Percentiles rank a stretch among this genome's conserved stretches.
Conservation (phyloP, 2,113 vertebrate genomes). For the Bubo blakistoni region DNA sequence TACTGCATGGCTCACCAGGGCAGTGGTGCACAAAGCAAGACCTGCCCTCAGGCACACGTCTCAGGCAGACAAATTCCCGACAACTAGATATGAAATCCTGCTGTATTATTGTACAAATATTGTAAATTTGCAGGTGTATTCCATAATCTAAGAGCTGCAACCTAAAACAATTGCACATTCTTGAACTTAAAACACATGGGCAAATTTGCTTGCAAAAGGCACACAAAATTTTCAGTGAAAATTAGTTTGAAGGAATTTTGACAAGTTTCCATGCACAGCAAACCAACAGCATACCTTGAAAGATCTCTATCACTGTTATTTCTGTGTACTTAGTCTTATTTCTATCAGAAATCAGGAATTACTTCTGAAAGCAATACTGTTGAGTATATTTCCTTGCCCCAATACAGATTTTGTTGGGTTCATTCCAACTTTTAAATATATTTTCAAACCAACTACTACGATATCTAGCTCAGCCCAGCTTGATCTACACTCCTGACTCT, state of each 20-base stretch:
- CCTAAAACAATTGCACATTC: background rate
- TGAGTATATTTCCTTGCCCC: background rate
- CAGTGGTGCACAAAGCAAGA: background rate
- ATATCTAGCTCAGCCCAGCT: background rate
- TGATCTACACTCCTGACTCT: background rate
- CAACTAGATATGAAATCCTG: background rate
- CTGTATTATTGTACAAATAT: background rate
- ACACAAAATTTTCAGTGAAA: background rate
- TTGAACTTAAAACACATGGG: background rate
- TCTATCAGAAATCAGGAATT: background rate
- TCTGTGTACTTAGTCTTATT: background rate
- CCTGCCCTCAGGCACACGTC: background rate
- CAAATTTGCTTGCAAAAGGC: background rate
- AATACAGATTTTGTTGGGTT: background rate
- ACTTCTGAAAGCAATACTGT: background rate
- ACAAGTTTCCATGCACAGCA: background rate
- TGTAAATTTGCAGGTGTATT: background rate
- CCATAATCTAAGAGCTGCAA: background rate
- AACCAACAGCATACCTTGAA: background rate
- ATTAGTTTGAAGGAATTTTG: background rate
- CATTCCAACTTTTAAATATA: background rate
- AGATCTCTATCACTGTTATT: background rate
- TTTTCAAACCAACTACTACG: background rate
- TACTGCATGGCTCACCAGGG: background rate
- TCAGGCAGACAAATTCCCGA: background rate